phyloP scores from a whole-genome alignment of 2,113 vertebrate species.

The Anguilla japonica region DNA sequence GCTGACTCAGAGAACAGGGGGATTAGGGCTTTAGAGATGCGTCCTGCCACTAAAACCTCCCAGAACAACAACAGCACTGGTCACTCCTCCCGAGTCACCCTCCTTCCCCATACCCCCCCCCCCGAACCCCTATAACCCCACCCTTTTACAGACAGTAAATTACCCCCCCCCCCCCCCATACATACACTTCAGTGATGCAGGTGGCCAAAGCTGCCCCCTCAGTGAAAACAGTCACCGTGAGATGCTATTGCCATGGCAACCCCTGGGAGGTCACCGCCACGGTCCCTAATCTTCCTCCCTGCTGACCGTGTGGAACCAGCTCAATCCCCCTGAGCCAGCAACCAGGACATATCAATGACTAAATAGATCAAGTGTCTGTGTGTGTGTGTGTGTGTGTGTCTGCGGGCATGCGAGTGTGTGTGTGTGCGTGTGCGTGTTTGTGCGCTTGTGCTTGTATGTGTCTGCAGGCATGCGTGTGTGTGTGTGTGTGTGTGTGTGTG shows the following conservation, averaged over 20 bases:
- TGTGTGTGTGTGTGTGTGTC: too few species aligned
- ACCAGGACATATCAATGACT: too few species aligned
- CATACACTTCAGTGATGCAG: too few species aligned
- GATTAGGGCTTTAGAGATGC: neutral
- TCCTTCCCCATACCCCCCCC: neutral
- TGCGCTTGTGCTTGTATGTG: too few species aligned
- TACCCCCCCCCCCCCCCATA: too few species aligned
- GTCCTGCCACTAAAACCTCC: neutral
- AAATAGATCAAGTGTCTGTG: too few species aligned
- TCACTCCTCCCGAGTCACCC: neutral
- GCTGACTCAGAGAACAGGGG: constrained; percentile 5
- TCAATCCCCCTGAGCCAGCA: neutral
- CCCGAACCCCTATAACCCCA: neutral
- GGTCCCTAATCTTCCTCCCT: constrained; percentile 6
- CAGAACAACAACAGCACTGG: neutral
- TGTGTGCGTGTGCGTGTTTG: neutral
- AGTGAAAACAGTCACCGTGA: too few species aligned
- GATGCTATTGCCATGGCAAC: too few species aligned
- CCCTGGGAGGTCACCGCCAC: too few species aligned
- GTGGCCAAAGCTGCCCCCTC: too few species aligned
- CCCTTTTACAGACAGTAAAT: too few species aligned
- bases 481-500: constrained; percentile 15
- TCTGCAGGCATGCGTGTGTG: neutral
- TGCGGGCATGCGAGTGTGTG: neutral
- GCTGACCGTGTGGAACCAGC: constrained; percentile 14